Percentiles rank a stretch among this genome's conserved stretches.
Evolutionary conservation across 2,113 vertebrate species (phyloP).

Genomic region (Anarrhichthys ocellatus): DNA sequence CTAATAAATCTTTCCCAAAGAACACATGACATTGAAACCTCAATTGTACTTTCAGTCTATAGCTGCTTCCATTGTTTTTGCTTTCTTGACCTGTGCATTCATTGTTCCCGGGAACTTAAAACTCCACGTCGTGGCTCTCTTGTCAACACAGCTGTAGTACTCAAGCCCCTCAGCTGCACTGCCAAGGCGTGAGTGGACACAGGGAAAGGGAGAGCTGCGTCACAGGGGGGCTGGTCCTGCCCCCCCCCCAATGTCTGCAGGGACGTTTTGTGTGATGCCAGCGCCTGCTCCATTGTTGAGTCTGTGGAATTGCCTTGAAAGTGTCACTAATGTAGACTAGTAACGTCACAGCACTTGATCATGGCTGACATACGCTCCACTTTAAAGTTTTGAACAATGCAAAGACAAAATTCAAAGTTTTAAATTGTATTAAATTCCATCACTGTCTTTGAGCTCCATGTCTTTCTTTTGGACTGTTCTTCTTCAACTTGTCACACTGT

Average conservation of each 20-base stretch:
- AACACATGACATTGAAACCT: conserved; percentile 20
- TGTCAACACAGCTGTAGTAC: conserved; percentile 45
- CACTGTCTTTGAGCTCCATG: neutral
- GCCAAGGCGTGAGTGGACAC: conserved; percentile 27
- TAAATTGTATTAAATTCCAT: neutral
- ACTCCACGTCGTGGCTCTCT: conserved; percentile 5
- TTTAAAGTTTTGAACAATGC: too few relatives aligned
- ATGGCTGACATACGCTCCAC: too few relatives aligned
- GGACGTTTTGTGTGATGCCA: conserved; percentile 35
- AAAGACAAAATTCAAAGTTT: too few relatives aligned
- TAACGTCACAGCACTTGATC: too few relatives aligned
- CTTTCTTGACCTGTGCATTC: conserved; percentile 31
- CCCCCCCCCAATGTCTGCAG: neutral
- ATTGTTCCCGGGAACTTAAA: conserved; percentile 20
- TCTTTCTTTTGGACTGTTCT: neutral
- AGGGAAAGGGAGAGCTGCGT: conserved; percentile 35
- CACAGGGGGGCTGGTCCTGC: conserved; percentile 8
- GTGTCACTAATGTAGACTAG: neutral
- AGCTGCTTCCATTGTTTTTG: conserved; percentile 6
- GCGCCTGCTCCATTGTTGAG: neutral
- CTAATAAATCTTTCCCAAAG: neutral
- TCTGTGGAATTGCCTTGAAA: neutral
- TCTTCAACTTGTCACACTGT: neutral
- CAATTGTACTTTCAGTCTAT: neutral
- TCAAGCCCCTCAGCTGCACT: conserved; percentile 5